Evolutionary conservation across 92 coral and sea anemone species (phyloP), one percentile per base, ranked within the genome.

Genomic region (Porites divaricata): DNA sequence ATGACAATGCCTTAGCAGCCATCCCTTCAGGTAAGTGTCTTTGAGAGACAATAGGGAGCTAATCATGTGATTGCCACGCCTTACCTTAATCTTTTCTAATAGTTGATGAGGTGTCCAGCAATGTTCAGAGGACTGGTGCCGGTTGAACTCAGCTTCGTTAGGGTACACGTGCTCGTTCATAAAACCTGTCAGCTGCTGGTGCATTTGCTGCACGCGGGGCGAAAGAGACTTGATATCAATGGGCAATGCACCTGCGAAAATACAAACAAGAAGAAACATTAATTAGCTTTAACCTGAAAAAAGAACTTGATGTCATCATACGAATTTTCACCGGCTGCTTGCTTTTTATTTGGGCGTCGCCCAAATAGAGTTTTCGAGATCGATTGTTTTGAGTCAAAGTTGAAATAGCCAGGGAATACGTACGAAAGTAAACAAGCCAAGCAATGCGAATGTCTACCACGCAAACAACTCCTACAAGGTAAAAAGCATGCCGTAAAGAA

Each of bases 21-120:
- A 35, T 35, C 45, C 6, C 3, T 35, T 35, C 5, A 35, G 7
- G 45, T 4, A 6, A 4, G 45, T 35, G 7, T 35, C 45, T 35
- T 35, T 35, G 45, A 35, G 45, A 35, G 7, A 35, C 72, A 78
- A 10, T 25, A 25, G 70, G 41, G 58, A 53, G 45, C 45, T 35
- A 35, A 9, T 8, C 49, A 13, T 22, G 72, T 49, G 50, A 13
- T 67, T 49, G 68, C 16, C 8, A 41, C 13, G 12, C 23, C n/a
- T 19, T 79, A 96, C 99, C 98, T 96, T 96, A 13, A 96, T 77
- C 56, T 92, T 91, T 62, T 94, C 99, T 41, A 94, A 84, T 50
- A 90, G 75, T 35, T 91, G 95, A 84, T 94, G 99, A 20, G 94
- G 91, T 11, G 69, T 79, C 99, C 99, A 96, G 49, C 95, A 81